Base-by-base conservation (phyloP, 2,113 vertebrate species). In the Lamprotornis superbus region DNA sequence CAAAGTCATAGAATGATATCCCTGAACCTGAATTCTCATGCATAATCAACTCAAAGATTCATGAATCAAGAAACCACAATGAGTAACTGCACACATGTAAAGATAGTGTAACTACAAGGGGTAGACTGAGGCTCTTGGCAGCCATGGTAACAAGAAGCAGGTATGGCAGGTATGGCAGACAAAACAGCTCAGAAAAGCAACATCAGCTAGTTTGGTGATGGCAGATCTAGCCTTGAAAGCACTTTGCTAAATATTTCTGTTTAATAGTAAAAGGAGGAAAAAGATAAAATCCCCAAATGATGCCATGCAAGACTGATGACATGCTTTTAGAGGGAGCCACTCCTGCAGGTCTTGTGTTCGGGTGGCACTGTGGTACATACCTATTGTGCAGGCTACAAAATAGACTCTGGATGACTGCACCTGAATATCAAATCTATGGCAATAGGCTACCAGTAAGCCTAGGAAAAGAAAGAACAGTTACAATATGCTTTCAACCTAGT, bases 371-470 rank as follows among this genome's bases (percentile, higher is more conserved):
- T 37, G 11, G 40, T 33, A 98, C 99, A 0, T 98, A 99, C 99
- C 99, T 14, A 99, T 95, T 9, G 98, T 99, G 96, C 99, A 99
- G 97, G 99, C 98, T 95, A 99, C 97, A 74, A 99, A 99, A 97
- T 99, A 99, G 93, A 99, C 98, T 92, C 98, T 97, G 89, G 99
- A 98, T 1, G 99, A 98, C 74, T 99, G 99, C 84, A 98, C 98
- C 93, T 99, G 98, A 93, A 99, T 98, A 97, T 99, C 99, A 92
- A 99, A 99, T 83, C 99, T 98, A 96, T 99, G 99, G 95, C 99
- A 99, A 94, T 99, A 99, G 7, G 98, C 99, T 78, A 99, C 99
- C 83, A 99, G 97, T 87, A 99, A 97, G 65, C 99, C 99, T 99
- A 90, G 16, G 42, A 82, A 73, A 94, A 57, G 53, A 94, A 71